Base-by-base conservation (phyloP, 2,797 vertebrate genomes). In the Diplodus puntazzo region DNA sequence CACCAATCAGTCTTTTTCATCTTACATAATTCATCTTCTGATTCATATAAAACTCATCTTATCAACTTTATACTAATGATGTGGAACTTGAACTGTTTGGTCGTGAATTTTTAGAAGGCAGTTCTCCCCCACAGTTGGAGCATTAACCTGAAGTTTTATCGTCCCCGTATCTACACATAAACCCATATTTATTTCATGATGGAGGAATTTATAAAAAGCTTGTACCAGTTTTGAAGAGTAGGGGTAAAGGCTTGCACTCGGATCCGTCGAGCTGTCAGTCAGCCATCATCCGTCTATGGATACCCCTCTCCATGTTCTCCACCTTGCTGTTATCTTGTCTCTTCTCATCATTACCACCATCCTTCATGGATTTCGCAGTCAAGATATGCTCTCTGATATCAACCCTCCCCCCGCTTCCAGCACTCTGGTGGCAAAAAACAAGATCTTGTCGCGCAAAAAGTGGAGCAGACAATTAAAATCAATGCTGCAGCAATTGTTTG, bases 391-490 rank as follows among this genome's bases (percentile, higher is more conserved):
- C 69, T 72, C 81, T 85, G 95, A 95, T 95, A 95, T 79, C 77
- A 16, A 39, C 39, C 68, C 86, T 80, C 13, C 67, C 67, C 78
- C 79, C 45, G 77, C 87, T 88, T 75, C 77, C 39, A 77, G 83
- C 87, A 79, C 81, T 85, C 85, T 66, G 81, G 80, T 86, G 85
- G 91, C 88, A 81, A 85, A 39, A 92, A 91, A 91, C 86, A 86
- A 93, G 92, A 94, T 95, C 89, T 94, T 93, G 93, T 94, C 93
- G 39, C 85, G 57, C 71, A 81, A 80, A 89, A 86, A 61, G 82
- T 89, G 85, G 83, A 86, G 91, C 89, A 92, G 87, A 93, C 94
- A 95, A 94, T 95, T 95, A 95, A 94, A 95, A 93, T 94, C 86
- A 85, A 88, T 81, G 86, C 84, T 61, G 77, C 87, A 87, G 86